Conservation (phyloP, 1,140 invertebrate genomes). For the Cepaea nemoralis region DNA sequence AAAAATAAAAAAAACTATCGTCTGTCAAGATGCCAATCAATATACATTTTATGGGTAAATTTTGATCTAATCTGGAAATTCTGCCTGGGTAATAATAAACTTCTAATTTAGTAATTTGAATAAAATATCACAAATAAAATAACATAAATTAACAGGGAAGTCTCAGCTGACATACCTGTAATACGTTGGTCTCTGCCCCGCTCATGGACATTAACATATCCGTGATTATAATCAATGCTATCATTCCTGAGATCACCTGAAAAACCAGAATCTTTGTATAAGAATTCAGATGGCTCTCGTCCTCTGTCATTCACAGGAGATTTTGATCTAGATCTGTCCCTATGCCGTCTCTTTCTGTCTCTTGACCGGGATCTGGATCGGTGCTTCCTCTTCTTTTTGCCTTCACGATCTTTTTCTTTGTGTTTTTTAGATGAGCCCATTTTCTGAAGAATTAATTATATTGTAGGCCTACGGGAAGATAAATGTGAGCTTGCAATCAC, state of each 20-base stretch:
- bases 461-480: no score
- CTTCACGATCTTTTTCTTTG: slow-evolving; percentile 70
- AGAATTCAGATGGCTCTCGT: neutral
- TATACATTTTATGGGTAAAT: no score
- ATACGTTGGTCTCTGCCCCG: neutral
- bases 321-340: slow-evolving; percentile 17
- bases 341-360: slow-evolving; percentile 54
- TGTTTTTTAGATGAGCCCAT: slow-evolving; percentile 74
- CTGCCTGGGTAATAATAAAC: no score
- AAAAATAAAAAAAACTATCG: no score
- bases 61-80: no score
- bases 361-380: slow-evolving; percentile 67
- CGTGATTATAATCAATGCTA: neutral
- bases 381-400: slow-evolving; percentile 66
- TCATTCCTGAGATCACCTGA: neutral
- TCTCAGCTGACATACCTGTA: neutral
- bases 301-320: slow-evolving; percentile 1
- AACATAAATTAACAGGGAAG: no score
- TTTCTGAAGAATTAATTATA: no score
- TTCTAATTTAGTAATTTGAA: no score
- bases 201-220: neutral
- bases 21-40: no score
- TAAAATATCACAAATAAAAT: no score
- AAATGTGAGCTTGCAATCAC: no score
- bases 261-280: slow-evolving; percentile 12